phyloP scores from a whole-genome alignment of 2,888 invertebrate genomes.

The Dendrolimus houi region DNA sequence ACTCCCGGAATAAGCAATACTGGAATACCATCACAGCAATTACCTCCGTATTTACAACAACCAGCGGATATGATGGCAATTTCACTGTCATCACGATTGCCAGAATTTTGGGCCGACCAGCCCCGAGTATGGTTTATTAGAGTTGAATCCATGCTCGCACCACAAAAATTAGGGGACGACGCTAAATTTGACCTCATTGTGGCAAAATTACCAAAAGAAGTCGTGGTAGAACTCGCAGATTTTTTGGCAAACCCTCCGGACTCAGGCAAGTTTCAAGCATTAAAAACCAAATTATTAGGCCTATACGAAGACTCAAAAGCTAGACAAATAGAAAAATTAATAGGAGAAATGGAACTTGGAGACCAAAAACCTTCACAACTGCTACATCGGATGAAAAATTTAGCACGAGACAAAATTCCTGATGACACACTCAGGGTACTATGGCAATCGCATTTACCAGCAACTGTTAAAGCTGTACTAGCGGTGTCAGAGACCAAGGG shows the following conservation, averaged over 20 bases:
- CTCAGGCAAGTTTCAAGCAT: background rate
- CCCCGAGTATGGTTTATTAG: background rate
- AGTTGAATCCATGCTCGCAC: background rate
- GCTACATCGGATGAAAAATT: background rate
- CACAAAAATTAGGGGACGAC: background rate
- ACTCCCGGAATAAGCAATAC: no score
- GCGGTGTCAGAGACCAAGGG: no score
- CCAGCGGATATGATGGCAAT: background rate
- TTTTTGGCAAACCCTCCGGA: background rate
- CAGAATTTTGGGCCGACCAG: background rate
- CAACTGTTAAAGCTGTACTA: no score
- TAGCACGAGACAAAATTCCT: no score
- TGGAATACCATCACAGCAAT: background rate
- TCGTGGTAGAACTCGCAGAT: background rate
- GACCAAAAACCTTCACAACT: background rate
- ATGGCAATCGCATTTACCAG: no score
- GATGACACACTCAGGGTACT: no score
- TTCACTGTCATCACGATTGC: background rate
- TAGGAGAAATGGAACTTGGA: background rate
- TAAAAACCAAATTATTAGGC: background rate
- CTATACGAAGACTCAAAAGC: background rate
- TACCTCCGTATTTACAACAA: background rate
- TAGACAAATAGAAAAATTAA: background rate
- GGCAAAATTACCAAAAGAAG: background rate
- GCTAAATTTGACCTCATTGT: background rate